Conservation (phyloP, 2,113 vertebrate genomes). For the Tinamus guttatus region DNA sequence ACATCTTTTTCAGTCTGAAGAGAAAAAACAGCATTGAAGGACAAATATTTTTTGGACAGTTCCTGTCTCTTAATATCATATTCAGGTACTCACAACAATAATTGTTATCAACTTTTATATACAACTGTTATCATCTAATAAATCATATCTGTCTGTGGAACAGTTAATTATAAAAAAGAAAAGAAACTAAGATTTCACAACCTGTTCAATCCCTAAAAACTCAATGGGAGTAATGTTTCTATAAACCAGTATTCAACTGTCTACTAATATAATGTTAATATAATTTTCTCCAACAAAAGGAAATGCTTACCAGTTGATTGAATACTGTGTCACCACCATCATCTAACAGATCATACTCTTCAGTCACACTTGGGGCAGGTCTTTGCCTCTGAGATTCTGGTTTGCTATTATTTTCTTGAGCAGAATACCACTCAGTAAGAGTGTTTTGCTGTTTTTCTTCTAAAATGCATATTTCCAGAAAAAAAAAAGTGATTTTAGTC, state of each 20-base stretch:
- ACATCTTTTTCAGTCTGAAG: constrained; percentile 83
- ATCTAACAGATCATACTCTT: constrained; percentile 77
- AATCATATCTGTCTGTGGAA: not conserved
- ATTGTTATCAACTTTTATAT: not conserved
- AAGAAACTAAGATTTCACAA: not conserved
- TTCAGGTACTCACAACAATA: not conserved
- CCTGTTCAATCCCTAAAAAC: not conserved
- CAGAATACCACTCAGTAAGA: constrained; percentile 88
- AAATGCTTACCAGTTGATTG: constrained; percentile 81
- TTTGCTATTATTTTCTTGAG: constrained; percentile 68
- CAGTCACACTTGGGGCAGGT: constrained; percentile 54
- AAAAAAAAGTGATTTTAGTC: not conserved
- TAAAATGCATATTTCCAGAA: constrained; percentile 54
- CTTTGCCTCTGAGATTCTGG: constrained; percentile 71
- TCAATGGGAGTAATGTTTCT: not conserved
- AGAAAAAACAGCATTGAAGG: not conserved
- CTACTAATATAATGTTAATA: not conserved
- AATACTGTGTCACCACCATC: constrained; percentile 77
- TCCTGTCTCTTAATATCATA: not conserved
- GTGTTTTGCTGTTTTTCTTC: constrained; percentile 86
- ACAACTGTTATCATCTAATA: not conserved
- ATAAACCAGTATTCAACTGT: not conserved
- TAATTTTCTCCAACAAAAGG: not conserved
- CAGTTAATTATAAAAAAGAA: not conserved
- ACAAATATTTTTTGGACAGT: not conserved